A percentile compares a stretch with the other conserved stretches of the same genome.
These are phyloP conservation scores for Danio albolineatus DNA, from an alignment of 2,797 vertebrate species.

Conservation along the genomic window DNA sequence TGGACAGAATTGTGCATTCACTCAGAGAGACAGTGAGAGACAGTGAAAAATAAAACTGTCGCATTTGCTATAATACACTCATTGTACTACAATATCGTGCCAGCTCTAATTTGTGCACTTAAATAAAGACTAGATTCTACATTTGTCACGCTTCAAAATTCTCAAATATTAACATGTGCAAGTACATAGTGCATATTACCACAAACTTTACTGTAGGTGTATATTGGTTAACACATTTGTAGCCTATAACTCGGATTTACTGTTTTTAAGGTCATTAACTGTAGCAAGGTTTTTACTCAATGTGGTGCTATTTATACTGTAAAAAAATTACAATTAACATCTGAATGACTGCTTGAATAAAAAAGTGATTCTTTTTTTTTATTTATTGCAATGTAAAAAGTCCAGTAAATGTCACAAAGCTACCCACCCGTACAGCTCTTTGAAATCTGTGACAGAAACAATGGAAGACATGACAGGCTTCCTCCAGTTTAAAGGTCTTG, in stretches of 20 bases:
- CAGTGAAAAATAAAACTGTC: too few species aligned
- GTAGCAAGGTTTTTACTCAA: neutral
- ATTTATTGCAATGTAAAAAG: neutral
- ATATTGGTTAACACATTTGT: neutral
- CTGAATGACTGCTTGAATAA: neutral
- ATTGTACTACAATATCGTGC: too few species aligned
- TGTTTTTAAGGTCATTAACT: neutral
- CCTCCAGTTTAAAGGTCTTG: slow-evolving; percentile 80
- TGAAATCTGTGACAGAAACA: slow-evolving; percentile 82
- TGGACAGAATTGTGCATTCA: too few species aligned
- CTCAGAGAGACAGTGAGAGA: too few species aligned
- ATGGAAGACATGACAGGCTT: slow-evolving; percentile 80
- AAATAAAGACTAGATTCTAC: too few species aligned
- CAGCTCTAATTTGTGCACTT: too few species aligned
- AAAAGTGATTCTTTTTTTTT: neutral
- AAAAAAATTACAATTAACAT: neutral
- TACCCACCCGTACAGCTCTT: slow-evolving; percentile 78
- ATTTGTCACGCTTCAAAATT: too few species aligned
- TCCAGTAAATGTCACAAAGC: neutral
- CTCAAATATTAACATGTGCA: too few species aligned
- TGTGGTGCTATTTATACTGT: neutral
- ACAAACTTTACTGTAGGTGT: neutral
- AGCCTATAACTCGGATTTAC: neutral
- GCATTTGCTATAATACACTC: too few species aligned
- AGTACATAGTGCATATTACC: neutral